Evolutionary conservation across 1,140 invertebrate genomes (phyloP).

Genomic region (Calosoma granatense): DNA sequence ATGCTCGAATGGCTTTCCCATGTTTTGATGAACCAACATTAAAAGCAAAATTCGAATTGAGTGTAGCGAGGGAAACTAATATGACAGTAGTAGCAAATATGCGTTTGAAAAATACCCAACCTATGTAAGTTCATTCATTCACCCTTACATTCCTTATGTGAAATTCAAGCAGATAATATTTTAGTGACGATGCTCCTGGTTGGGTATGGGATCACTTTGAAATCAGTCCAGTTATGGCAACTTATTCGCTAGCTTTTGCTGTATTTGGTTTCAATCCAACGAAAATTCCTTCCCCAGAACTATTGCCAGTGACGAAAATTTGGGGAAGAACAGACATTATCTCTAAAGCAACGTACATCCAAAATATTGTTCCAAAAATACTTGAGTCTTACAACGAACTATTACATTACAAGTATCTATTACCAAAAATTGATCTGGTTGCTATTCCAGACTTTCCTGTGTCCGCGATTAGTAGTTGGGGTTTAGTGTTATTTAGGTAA

Average conservation of each 20-base stretch:
- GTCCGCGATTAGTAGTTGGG: constrained; percentile 35
- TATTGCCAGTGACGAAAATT: constrained; percentile 35
- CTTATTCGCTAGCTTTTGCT: constrained; percentile 51
- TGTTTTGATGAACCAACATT: constrained; percentile 60
- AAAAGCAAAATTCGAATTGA: constrained; percentile 42
- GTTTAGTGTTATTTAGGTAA: constrained; percentile 40
- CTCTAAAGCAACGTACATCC: constrained; percentile 40
- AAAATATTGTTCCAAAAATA: constrained; percentile 41
- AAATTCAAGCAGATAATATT: constrained; percentile 23
- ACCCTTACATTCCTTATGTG: not conserved
- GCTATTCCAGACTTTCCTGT: constrained; percentile 49
- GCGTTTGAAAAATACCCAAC: constrained; percentile 26
- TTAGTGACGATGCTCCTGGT: constrained; percentile 25
- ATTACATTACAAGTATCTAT: constrained; percentile 46
- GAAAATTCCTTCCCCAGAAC: not conserved
- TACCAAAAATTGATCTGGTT: constrained; percentile 51
- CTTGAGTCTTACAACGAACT: constrained; percentile 45
- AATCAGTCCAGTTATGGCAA: constrained; percentile 47
- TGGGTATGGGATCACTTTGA: constrained; percentile 41
- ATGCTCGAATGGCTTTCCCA: constrained; percentile 55
- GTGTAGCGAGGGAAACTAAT: constrained; percentile 28
- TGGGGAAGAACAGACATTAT: constrained; percentile 46
- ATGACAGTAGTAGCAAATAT: constrained; percentile 33
- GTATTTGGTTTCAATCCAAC: constrained; percentile 42
- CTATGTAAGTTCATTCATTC: constrained; percentile 24